phyloP scores from a whole-genome alignment of 2,888 invertebrate species.

The Apoda limacodes region DNA sequence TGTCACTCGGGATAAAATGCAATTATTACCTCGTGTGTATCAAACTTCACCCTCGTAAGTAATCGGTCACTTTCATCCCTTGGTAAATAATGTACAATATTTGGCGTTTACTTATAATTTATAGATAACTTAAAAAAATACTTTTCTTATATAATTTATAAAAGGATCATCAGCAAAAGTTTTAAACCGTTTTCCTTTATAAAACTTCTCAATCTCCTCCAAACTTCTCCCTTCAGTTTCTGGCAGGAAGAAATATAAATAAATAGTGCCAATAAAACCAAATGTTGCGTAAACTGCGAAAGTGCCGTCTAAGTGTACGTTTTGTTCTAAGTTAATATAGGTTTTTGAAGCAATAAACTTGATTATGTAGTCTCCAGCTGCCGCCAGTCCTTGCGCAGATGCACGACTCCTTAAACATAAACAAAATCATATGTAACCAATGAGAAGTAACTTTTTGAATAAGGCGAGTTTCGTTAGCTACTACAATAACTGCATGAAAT shows the following conservation, averaged over 20 bases:
- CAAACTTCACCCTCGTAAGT: no score
- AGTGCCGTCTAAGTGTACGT: conserved; percentile 53
- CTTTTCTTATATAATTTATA: conserved; percentile 43
- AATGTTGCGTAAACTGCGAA: conserved; percentile 60
- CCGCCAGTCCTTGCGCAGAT: conserved; percentile 62
- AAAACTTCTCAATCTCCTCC: conserved; percentile 61
- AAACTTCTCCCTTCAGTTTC: conserved; percentile 68
- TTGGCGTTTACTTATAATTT: no score
- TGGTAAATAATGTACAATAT: no score
- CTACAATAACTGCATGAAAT: no score
- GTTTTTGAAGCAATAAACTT: conserved; percentile 66
- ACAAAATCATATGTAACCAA: no score
- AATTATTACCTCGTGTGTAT: no score
- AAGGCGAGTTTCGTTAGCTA: no score
- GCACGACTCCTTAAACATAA: conserved; percentile 58
- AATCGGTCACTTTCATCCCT: no score
- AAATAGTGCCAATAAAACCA: conserved; percentile 53
- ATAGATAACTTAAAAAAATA: no score
- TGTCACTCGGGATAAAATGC: no score
- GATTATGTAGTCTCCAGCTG: conserved; percentile 63
- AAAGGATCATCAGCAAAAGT: conserved; percentile 54
- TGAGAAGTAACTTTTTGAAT: no score
- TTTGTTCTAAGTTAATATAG: conserved; percentile 54
- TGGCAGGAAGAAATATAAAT: conserved; percentile 62
- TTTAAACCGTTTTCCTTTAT: conserved; percentile 37